Conservation (phyloP, 35 echinoderm and acorn worm species). For the Hemicentrotus pulcherrimus region DNA sequence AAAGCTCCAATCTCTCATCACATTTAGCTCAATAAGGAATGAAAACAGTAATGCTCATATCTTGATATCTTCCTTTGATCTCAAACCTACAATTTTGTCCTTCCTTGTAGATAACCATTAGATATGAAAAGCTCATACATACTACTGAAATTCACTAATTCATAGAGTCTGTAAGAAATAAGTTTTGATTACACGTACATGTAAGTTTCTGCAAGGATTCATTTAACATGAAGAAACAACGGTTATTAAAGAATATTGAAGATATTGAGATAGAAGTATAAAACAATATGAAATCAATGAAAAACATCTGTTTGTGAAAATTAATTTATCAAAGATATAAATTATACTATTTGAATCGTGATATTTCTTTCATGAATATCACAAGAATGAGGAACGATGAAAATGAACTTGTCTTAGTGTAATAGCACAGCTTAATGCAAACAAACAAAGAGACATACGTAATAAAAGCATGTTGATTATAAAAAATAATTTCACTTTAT, state of each 20-base stretch:
- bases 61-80: not conserved
- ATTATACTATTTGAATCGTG: not conserved
- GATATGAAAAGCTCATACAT: not conserved
- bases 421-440: too few relatives aligned
- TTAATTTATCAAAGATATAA: not conserved
- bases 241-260: not conserved
- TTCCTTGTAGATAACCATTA: not conserved
- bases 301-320: not conserved
- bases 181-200: not conserved
- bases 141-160: not conserved
- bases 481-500: too few relatives aligned
- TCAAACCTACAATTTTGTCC: not conserved
- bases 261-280: not conserved
- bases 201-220: too few relatives aligned
- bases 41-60: not conserved
- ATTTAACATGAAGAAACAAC: too few relatives aligned
- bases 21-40: not conserved
- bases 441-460: too few relatives aligned
- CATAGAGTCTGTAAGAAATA: not conserved
- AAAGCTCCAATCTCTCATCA: not conserved
- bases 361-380: not conserved
- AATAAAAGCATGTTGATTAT: too few relatives aligned
- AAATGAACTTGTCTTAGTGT: not conserved
- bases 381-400: not conserved
- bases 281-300: not conserved